A percentile compares a stretch with the other conserved stretches of the same genome.
phyloP scores from a whole-genome alignment of 1,140 invertebrate genomes.

The Tenebrio molitor region DNA sequence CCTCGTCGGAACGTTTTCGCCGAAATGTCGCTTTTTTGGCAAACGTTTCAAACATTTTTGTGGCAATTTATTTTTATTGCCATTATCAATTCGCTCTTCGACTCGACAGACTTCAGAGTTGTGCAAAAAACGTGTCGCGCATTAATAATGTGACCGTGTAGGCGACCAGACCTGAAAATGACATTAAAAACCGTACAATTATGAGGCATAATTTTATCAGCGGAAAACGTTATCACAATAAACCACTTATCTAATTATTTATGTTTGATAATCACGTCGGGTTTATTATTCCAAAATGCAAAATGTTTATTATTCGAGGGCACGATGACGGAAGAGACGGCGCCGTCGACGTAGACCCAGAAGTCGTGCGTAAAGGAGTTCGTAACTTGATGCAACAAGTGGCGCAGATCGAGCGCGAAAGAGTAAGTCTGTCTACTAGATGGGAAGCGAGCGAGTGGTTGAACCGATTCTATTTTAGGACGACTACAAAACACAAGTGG shows the following conservation, averaged over 20 bases:
- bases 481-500: slow-evolving; percentile 80
- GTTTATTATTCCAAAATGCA: slow-evolving; percentile 21
- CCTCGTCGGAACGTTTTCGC: too few relatives aligned
- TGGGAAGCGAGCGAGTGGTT: slow-evolving; percentile 1
- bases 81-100: too few relatives aligned
- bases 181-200: too few relatives aligned
- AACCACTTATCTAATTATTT: slow-evolving; percentile 17
- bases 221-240: slow-evolving; percentile 12
- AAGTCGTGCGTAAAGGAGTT: slow-evolving; percentile 87
- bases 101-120: too few relatives aligned
- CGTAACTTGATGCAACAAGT: slow-evolving; percentile 91
- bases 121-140: too few relatives aligned
- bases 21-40: too few relatives aligned
- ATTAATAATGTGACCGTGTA: too few relatives aligned
- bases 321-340: slow-evolving; percentile 65
- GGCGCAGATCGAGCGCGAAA: slow-evolving; percentile 87
- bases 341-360: slow-evolving; percentile 86
- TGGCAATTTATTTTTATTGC: too few relatives aligned
- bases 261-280: not conserved
- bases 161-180: too few relatives aligned
- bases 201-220: not conserved
- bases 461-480: slow-evolving; percentile 69
- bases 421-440: slow-evolving; percentile 67
- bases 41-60: too few relatives aligned
- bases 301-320: slow-evolving; percentile 50